phyloP scores from a whole-genome alignment of 2,797 vertebrate species.

The Argya squamiceps region DNA sequence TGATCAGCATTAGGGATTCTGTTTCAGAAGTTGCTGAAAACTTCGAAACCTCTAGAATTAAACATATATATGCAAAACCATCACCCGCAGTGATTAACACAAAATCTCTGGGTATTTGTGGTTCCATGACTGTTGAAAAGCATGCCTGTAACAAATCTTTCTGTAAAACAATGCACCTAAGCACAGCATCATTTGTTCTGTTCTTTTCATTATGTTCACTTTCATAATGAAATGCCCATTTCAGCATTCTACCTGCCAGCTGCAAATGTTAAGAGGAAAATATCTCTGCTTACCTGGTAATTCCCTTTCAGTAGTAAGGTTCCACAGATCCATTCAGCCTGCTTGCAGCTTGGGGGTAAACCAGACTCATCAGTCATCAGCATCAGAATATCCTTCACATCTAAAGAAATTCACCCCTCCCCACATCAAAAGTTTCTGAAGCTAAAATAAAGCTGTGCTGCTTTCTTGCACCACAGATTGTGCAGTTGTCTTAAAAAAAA shows the following conservation, averaged over 20 bases:
- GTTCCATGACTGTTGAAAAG: background rate
- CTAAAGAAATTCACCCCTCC: background rate
- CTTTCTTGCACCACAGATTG: background rate
- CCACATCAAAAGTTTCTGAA: background rate
- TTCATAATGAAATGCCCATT: background rate
- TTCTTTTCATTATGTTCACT: background rate
- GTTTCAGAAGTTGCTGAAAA: background rate
- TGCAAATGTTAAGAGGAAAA: slow-evolving; percentile 15
- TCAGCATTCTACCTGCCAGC: slow-evolving; percentile 4
- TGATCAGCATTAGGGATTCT: background rate
- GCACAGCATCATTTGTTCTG: background rate
- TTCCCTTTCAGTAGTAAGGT: slow-evolving; percentile 49
- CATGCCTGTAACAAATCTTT: background rate
- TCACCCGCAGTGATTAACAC: fast-evolving
- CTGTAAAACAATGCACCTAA: background rate
- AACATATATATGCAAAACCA: background rate
- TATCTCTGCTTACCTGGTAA: slow-evolving; percentile 49
- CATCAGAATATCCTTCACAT: background rate
- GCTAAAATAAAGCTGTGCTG: background rate
- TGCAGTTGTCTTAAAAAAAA: background rate
- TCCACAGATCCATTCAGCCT: slow-evolving; percentile 57
- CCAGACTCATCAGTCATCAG: slow-evolving; percentile 33
- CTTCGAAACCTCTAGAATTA: background rate
- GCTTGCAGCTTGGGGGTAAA: slow-evolving; percentile 58
- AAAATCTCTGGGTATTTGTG: background rate